Base-by-base conservation (phyloP, 64 coral and sea anemone species). In the Actinia equina region DNA sequence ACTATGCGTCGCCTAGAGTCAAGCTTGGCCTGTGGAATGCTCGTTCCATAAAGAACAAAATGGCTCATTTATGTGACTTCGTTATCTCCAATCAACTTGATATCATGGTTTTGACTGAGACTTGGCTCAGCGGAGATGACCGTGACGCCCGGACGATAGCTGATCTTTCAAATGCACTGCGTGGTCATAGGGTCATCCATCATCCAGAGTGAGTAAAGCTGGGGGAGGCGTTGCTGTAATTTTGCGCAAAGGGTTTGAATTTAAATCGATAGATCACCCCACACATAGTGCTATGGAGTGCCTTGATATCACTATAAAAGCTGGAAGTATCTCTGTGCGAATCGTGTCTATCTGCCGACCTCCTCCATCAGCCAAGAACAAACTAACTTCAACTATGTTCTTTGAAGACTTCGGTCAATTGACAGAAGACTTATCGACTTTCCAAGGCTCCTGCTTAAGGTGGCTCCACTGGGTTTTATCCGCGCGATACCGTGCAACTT, bases 261-360 rank as follows among this genome's bases (percentile, higher is more conserved):
- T 63, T 5, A 63, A 63, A 63, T 63, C 19, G 17, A 63, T 18
- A 7, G 60, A 63, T 63, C 60, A 63, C 19, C 80, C 20, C 23
- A 55, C 44, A 20, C 52, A 82, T 51, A 55, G 20, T 82, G 80
- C 80, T 82, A 82, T 82, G 80, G 80, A 82, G 10, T 82, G 80
- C 45, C 80, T 82, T 46, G 80, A 82, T 82, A 82, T 82, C 23
- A 82, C 10, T 41, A 20, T 82, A 22, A 82, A 82, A 45, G n/a
- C 80, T 82, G 80, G 80, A 22, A 82, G 45, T 14, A 82, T 46
- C 9, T 82, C 44, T 82, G 41, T 82, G 20, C 42, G 54, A 82
- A 30, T 82, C 44, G 54, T 82, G 9, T 51, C 80, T 22, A 82
- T 82, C 54, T 82, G 45, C 44, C 44, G 80, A 46, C 80, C 80